These are phyloP conservation scores for Albula glossodonta DNA, from an alignment of 2,113 vertebrate species.

Conservation along the genomic window DNA sequence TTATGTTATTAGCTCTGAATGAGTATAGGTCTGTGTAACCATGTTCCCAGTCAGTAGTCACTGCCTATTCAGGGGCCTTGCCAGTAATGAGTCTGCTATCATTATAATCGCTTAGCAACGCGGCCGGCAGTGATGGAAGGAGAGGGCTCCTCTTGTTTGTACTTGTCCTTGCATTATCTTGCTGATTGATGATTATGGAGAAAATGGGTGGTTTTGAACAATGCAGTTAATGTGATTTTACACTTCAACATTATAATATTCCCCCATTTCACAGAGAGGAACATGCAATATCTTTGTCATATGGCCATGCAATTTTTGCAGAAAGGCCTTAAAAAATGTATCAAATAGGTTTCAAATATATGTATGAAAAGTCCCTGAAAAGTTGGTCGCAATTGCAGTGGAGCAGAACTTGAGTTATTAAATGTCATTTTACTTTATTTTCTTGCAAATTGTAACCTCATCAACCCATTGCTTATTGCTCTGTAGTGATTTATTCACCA, in stretches of 20 bases:
- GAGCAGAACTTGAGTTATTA: not conserved
- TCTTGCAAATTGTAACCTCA: not conserved
- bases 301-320: not conserved
- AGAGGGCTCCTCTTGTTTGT: too few species aligned
- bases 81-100: not conserved
- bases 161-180: not conserved
- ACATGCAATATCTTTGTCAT: not conserved
- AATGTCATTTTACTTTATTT: not conserved
- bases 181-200: not conserved
- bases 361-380: not conserved
- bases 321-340: not conserved
- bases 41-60: not conserved
- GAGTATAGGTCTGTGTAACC: not conserved
- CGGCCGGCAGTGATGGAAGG: not conserved
- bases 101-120: not conserved
- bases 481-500: not conserved
- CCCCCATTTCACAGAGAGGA: not conserved
- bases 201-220: not conserved
- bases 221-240: not conserved
- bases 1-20: not conserved
- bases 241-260: not conserved
- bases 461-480: not conserved
- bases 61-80: not conserved
- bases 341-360: not conserved
- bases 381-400: not conserved